Base-by-base conservation (phyloP, 2,113 vertebrate species). In the Lagopus muta region DNA sequence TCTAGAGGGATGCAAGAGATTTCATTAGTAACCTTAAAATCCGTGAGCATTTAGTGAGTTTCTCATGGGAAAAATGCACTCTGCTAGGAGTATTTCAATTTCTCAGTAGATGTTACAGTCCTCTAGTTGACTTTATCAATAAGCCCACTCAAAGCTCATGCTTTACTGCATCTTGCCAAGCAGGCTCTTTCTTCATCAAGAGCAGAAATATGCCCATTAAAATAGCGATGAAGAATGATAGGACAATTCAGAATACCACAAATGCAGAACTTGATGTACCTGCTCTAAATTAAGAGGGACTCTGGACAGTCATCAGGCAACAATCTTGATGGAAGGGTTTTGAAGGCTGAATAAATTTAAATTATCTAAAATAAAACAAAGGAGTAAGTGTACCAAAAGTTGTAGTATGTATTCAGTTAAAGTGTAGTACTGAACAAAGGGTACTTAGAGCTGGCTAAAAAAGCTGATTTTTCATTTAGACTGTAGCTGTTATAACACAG, bases 271-370 rank as follows among this genome's bases (percentile, higher is more conserved):
- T 38, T 89, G 92, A 93, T 36, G 81, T 87, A 85, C 67, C 89
- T 87, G 60, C 30, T 84, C 61, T 84, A 89, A 94, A 89, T 95
- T 88, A 94, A 92, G 78, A 43, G 86, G 47, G 81, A 61, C 86
- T 93, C 83, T 76, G 69, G 89, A 89, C 60, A 72, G 72, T 69
- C 79, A 91, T 83, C 77, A 92, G 77, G 69, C 43, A 72, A 94
- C 89, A 95, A 86, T 70, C 85, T 90, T 81, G 67, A 96, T 83
- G 47, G 57, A 95, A 93, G 48, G 43, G 89, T 92, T 95, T 47
- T 90, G 64, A 83, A 93, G 77, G 93, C 55, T 89, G 65, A 95
- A 92, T 92, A 92, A 94, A 92, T 75, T 8, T 92, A 93, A 94
- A 92, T 72, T 7, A 7, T 82, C 67, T 93, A 87, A 92, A 94